Base-by-base conservation (phyloP, 1,140 invertebrate species). In the Asbolus verrucosus region DNA sequence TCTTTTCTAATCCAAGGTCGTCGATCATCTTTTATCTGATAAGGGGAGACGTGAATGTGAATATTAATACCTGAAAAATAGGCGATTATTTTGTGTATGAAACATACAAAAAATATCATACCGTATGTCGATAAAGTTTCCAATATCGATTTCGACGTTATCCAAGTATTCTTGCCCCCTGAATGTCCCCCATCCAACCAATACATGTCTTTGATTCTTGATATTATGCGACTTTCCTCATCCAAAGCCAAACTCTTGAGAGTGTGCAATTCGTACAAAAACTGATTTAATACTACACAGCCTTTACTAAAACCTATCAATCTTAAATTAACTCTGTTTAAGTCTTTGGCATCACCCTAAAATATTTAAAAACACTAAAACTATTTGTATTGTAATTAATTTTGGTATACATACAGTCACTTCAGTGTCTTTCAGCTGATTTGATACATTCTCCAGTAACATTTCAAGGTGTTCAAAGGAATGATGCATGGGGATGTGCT, bases 301-400 rank as follows among this genome's bases (percentile, higher is more conserved):
- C 94, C 94, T 86, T 96, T 96, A 81, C 94, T 96, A 80, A 96
- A 96, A 0, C 92, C 94, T 71, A 95, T 86, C 63, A 94, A 78
- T 43, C 83, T 86, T 65, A 92, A 79, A n/a, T n/a, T n/a, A n/a
- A n/a, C n/a, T n/a, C n/a, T n/a, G n/a, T n/a, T n/a, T n/a, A n/a
- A n/a, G n/a, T n/a, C n/a, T n/a, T n/a, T n/a, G n/a, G n/a, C n/a
- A n/a, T n/a, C n/a, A n/a, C n/a, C n/a, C n/a, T n/a, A n/a, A n/a
- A n/a, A n/a, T n/a, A n/a, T n/a, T n/a, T n/a, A n/a, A n/a, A n/a
- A n/a, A n/a, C n/a, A n/a, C n/a, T n/a, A n/a, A n/a, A n/a, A n/a
- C n/a, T n/a, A n/a, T n/a, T n/a, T n/a, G n/a, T n/a, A n/a, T n/a
- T n/a, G n/a, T n/a, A n/a, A n/a, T n/a, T n/a, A n/a, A n/a, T n/a